Percentiles rank a stretch among this genome's conserved stretches.
Conservation (phyloP, 2,113 vertebrate genomes). For the Protobothrops flavoviridis region DNA sequence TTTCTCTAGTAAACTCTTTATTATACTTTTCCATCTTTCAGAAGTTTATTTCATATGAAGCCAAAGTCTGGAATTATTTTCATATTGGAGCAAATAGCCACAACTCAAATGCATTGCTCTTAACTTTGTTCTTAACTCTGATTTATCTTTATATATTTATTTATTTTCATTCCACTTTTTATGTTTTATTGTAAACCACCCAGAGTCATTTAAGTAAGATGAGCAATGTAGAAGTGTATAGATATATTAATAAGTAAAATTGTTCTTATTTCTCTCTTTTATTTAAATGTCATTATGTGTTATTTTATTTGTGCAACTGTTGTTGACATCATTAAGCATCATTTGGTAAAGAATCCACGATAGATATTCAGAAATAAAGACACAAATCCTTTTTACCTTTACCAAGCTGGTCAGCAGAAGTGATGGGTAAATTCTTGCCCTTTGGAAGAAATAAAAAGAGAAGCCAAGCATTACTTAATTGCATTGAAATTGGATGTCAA, state of each 20-base stretch:
- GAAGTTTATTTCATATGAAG: not conserved
- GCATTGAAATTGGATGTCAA: not conserved
- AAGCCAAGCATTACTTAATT: not conserved
- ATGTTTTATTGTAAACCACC: not conserved
- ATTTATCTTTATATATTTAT: not conserved
- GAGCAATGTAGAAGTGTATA: not conserved
- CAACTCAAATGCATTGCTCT: not conserved
- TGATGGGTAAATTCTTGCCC: not conserved
- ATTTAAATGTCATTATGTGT: not conserved
- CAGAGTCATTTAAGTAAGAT: not conserved
- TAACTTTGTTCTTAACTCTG: not conserved
- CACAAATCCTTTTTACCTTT: not conserved
- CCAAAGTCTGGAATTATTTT: not conserved
- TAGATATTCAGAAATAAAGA: not conserved
- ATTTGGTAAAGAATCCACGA: not conserved
- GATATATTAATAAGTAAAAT: not conserved
- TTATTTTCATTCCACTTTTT: not conserved
- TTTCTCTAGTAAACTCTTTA: not conserved
- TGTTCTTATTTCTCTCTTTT: not conserved
- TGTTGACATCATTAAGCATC: not conserved
- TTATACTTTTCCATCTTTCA: not conserved
- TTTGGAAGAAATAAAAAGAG: conserved; percentile 11
- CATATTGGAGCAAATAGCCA: not conserved
- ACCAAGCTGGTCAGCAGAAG: not conserved
- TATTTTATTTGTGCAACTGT: not conserved